Percentiles rank a stretch among this genome's conserved stretches.
phyloP scores from a whole-genome alignment of 2,888 invertebrate genomes.

The Ennomos erosarius region DNA sequence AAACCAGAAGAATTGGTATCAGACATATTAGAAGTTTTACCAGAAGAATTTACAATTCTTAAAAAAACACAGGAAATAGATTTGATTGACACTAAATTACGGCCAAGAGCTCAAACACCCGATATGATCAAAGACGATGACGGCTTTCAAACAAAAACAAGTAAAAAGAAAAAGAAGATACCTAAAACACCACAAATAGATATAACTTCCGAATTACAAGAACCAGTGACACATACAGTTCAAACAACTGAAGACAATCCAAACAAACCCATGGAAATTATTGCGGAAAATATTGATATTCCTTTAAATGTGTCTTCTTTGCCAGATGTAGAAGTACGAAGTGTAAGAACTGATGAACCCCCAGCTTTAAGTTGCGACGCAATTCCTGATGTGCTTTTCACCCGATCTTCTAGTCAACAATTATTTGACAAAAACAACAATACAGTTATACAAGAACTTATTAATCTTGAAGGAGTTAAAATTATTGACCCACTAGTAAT shows the following conservation, averaged over 20 bases:
- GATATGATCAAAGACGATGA: constrained; percentile 37
- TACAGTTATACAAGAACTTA: constrained; percentile 67
- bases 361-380: constrained; percentile 53
- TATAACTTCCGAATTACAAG: constrained; percentile 1
- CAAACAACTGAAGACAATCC: constrained; percentile 16
- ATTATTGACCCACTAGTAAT: constrained; percentile 29
- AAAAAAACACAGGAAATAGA: constrained; percentile 5
- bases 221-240: neutral
- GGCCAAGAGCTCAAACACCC: constrained; percentile 17
- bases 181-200: constrained; percentile 42
- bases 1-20: neutral
- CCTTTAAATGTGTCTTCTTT: constrained; percentile 24
- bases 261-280: constrained; percentile 19
- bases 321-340: constrained; percentile 50
- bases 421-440: constrained; percentile 65
- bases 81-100: constrained; percentile 8
- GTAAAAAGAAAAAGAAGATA: constrained; percentile 56
- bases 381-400: constrained; percentile 67
- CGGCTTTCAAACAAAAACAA: constrained; percentile 41
- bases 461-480: constrained; percentile 44
- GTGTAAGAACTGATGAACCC: constrained; percentile 52
- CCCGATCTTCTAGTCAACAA: constrained; percentile 68
- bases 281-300: constrained; percentile 24
- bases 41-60: neutral
- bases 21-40: neutral